Percentiles rank a stretch among this genome's conserved stretches.
These are phyloP conservation scores for Pantherophis alleghaniensis DNA, from an alignment of 2,797 vertebrate species.

Conservation along the genomic window DNA sequence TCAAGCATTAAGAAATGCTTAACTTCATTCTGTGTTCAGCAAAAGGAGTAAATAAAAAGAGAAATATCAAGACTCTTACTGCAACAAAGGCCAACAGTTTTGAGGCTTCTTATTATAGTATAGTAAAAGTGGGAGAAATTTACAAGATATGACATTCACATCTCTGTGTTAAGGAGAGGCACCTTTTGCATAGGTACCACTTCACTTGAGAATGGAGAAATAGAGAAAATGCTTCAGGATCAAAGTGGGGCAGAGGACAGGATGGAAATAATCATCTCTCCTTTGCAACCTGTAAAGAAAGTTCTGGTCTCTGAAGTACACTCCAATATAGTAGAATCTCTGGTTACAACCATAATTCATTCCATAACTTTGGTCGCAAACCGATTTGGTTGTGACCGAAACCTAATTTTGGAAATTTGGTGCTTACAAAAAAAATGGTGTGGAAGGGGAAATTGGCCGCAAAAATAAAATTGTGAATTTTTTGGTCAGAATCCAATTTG, in stretches of 20 bases:
- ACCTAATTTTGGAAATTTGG: too few species aligned
- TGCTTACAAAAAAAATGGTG: too few species aligned
- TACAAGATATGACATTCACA: background rate
- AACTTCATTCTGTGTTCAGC: background rate
- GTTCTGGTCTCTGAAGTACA: background rate
- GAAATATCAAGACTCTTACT: background rate
- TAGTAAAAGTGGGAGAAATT: background rate
- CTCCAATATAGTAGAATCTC: background rate
- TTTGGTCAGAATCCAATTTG: too few species aligned
- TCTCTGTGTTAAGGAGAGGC: background rate
- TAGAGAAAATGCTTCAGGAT: background rate
- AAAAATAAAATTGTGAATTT: too few species aligned
- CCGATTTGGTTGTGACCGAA: too few species aligned
- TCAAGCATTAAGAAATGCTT: background rate
- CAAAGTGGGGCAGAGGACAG: background rate
- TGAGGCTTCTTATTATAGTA: background rate
- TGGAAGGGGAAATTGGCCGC: too few species aligned
- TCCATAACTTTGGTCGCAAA: too few species aligned
- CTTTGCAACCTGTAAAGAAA: background rate
- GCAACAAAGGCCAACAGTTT: background rate
- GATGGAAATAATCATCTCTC: background rate
- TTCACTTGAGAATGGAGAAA: background rate
- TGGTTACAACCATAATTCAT: too few species aligned
- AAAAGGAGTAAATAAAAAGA: background rate
- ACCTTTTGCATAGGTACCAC: background rate